Evolutionary conservation across 2,113 vertebrate species (phyloP).

Genomic region (Centrocercus urophasianus): DNA sequence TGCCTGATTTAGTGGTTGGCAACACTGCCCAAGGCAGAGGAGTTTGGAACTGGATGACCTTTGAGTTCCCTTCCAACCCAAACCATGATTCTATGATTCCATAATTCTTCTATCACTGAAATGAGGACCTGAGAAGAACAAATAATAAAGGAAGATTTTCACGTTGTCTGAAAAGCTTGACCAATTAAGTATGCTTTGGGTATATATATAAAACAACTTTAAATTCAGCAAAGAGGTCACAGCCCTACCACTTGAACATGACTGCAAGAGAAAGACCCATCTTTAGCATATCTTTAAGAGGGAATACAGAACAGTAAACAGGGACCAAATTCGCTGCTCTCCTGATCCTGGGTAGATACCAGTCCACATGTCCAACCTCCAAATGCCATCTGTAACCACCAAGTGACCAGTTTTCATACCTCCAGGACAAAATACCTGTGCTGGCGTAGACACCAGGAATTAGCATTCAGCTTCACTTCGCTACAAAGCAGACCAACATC

Average conservation of each 20-base stretch:
- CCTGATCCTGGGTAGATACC: background rate
- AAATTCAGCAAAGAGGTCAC: background rate
- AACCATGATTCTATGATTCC: too few species aligned
- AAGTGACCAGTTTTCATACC: background rate
- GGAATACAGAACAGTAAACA: background rate
- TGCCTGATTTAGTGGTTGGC: too few species aligned
- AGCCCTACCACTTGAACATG: background rate
- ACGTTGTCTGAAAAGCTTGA: background rate
- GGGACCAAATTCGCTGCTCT: background rate
- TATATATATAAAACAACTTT: background rate
- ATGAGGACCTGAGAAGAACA: background rate
- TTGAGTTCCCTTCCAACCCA: too few species aligned
- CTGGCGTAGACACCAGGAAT: background rate
- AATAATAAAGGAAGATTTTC: background rate
- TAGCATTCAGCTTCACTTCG: background rate
- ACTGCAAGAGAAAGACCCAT: background rate
- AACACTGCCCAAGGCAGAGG: too few species aligned
- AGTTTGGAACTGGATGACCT: too few species aligned
- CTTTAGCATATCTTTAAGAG: background rate
- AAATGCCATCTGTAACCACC: background rate
- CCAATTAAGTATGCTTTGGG: background rate
- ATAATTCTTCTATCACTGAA: background rate
- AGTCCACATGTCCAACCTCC: background rate
- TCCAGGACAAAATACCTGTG: rapidly evolving
- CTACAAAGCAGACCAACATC: background rate